These are phyloP conservation scores for Blomia tropicalis DNA, from an alignment of 2,888 invertebrate species.

Conservation along the genomic window DNA sequence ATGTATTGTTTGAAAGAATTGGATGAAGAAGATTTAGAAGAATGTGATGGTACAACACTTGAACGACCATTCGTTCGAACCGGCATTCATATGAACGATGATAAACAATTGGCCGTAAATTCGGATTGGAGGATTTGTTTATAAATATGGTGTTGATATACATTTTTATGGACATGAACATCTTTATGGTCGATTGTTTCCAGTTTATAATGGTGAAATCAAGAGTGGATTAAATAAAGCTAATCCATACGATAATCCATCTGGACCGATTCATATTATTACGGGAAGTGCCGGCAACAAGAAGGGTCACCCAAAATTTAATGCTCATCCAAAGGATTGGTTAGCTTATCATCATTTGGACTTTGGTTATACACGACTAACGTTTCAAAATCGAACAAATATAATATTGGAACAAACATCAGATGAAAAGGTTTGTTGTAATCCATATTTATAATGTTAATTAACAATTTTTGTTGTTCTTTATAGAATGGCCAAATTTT, in stretches of 20 bases:
- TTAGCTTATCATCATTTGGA: not conserved
- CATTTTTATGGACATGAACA: slow-evolving; percentile 95
- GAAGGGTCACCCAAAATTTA: not conserved
- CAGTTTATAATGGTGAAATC: slow-evolving; percentile 60
- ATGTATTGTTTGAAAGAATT: slow-evolving; percentile 63
- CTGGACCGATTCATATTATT: slow-evolving; percentile 75
- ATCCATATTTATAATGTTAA: not conserved
- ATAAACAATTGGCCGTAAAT: not conserved
- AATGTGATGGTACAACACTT: not conserved
- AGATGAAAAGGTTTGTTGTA: slow-evolving; percentile 18
- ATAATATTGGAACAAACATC: not conserved
- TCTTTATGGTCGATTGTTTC: slow-evolving; percentile 86
- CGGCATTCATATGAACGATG: slow-evolving; percentile 16
- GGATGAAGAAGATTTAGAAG: not conserved
- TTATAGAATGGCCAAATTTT: slow-evolving; percentile 8
- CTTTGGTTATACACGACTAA: slow-evolving; percentile 10
- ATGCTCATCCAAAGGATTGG: not conserved
- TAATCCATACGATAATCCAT: slow-evolving; percentile 42
- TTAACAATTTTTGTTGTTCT: not conserved
- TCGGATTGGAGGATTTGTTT: slow-evolving; percentile 60
- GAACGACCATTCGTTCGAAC: not conserved
- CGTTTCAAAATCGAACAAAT: not conserved
- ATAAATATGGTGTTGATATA: slow-evolving; percentile 74
- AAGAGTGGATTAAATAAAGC: not conserved
- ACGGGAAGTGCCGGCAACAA: slow-evolving; percentile 44